Base-by-base conservation (phyloP, 2,113 vertebrate genomes). In the Chrysochloris asiatica region DNA sequence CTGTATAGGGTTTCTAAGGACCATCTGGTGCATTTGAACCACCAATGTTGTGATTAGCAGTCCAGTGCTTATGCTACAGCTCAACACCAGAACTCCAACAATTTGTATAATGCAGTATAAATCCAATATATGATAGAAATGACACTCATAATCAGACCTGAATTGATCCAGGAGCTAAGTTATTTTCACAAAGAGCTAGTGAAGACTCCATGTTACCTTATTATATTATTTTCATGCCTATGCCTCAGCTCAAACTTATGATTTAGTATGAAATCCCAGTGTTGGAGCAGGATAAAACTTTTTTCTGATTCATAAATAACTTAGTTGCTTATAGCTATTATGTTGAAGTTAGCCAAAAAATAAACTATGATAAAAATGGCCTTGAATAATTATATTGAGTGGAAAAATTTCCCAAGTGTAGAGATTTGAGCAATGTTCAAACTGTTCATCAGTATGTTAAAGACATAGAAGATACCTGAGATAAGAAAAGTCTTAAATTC, bases 161-260 rank as follows among this genome's bases (percentile, higher is more conserved):
- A n/a, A n/a, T n/a, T 7, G 3, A 43, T 38, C 24, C 6, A 43
- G 14, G 2, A 47, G 0, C 1, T 3, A 85, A 43, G 9, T 36
- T 52, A 69, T 19, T 86, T 63, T 30, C 9, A 54, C 6, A 83
- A 36, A 78, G 2, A 47, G 4, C 65, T 81, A 13, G 6, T 28
- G 6, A 24, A 84, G 47, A 52, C 0, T 73, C 43, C 8, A 36
- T 12, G 0, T 88, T 14, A 36, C 24, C 45, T 38, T 71, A 80
- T 71, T 38, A 3, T 41, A 4, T 67, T 83, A 7, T 80, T 76
- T 30, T 1, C 21, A 38, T 0, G 45, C 30, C 24, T 84, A 17
- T 76, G 11, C 38, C 6, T 82, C 33, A 52, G 16, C 41, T 72
- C 50, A 52, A 14, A 54, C 19, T 26, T 33, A 14, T 67, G 54